A percentile compares a stretch with the other conserved stretches of the same genome.
phyloP scores from a whole-genome alignment of 35 echinoderm and acorn worm species.

The Holothuria glaberrima region DNA sequence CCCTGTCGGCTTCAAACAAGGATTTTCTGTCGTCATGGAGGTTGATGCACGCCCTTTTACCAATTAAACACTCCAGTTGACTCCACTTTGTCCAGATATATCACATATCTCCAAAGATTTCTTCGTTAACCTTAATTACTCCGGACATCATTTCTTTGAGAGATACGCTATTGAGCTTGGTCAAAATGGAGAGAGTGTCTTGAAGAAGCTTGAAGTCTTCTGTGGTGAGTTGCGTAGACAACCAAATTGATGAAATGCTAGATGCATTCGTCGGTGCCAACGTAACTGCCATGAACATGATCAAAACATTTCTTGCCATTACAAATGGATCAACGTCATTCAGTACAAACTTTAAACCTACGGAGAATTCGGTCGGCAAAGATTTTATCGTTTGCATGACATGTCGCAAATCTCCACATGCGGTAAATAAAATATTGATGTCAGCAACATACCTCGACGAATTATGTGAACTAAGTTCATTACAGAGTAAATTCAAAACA shows the following conservation, averaged over 20 bases:
- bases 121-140: neutral
- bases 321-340: slow-evolving; percentile 70
- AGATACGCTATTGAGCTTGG: neutral
- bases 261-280: neutral
- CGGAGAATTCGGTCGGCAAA: neutral
- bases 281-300: slow-evolving; percentile 48
- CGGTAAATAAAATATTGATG: neutral
- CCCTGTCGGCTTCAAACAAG: too few species aligned
- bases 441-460: neutral
- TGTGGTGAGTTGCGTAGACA: neutral
- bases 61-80: too few species aligned
- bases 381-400: slow-evolving; percentile 3
- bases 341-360: slow-evolving; percentile 2
- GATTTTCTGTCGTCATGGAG: too few species aligned
- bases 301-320: slow-evolving; percentile 68
- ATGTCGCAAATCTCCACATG: slow-evolving; percentile 16
- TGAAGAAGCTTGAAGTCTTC: neutral
- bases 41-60: too few species aligned
- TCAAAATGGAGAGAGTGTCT: neutral
- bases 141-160: neutral
- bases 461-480: neutral
- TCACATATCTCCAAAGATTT: too few species aligned
- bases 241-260: slow-evolving; percentile 9
- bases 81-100: too few species aligned
- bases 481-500: neutral